Evolutionary conservation across 1,140 invertebrate species (phyloP).

Genomic region (Meloidogyne hapla): DNA sequence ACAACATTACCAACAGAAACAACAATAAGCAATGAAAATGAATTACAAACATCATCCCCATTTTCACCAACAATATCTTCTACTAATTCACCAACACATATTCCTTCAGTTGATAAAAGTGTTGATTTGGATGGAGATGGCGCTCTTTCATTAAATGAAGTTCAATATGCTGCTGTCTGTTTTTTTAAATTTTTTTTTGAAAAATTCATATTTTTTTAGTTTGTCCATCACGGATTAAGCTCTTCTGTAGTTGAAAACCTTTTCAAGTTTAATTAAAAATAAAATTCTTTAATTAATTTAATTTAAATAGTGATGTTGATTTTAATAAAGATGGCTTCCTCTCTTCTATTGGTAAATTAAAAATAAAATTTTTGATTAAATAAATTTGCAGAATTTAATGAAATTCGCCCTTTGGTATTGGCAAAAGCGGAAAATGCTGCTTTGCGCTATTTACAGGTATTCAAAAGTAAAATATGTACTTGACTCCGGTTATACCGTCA

Average conservation of each 20-base stretch:
- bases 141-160: slow-evolving; percentile 53
- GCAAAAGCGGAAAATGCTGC: slow-evolving; percentile 63
- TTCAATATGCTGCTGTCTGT: slow-evolving; percentile 57
- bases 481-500: too few relatives aligned
- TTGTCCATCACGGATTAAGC: slow-evolving; percentile 61
- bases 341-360: slow-evolving; percentile 25
- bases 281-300: background rate
- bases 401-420: slow-evolving; percentile 56
- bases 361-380: background rate
- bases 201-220: slow-evolving; percentile 17
- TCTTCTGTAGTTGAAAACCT: slow-evolving; percentile 58
- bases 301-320: slow-evolving; percentile 51
- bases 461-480: too few relatives aligned
- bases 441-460: slow-evolving; percentile 54
- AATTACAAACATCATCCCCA: background rate
- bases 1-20: slow-evolving; percentile 18
- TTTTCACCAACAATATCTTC: slow-evolving; percentile 17
- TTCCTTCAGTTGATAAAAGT: slow-evolving; percentile 55
- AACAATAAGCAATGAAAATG: too few relatives aligned
- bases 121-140: slow-evolving; percentile 61
- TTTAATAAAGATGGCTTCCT: slow-evolving; percentile 55
- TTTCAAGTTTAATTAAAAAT: slow-evolving; percentile 37
- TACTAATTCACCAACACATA: slow-evolving; percentile 14
- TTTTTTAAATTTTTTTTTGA: background rate
- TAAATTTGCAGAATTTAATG: slow-evolving; percentile 56